phyloP scores from a whole-genome alignment of 2,888 invertebrate genomes.

The Metopia argyrocephala region DNA sequence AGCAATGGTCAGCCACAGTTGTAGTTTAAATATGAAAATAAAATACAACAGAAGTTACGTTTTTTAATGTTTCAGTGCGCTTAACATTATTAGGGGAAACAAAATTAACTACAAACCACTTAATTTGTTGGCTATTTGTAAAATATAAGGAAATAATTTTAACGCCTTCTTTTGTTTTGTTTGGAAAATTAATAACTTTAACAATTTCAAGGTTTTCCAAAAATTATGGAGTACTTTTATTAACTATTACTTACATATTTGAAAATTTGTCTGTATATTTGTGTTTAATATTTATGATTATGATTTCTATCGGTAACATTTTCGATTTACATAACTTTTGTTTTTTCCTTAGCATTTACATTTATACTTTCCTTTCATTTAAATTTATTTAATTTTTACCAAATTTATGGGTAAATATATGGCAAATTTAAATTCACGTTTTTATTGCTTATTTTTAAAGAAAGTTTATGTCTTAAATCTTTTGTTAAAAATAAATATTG shows the following conservation, averaged over 20 bases:
- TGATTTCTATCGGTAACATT: not conserved
- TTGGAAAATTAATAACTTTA: not conserved
- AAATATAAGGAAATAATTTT: not conserved
- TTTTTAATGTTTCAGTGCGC: constrained; percentile 20
- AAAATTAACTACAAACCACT: constrained; percentile 34
- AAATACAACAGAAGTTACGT: not conserved
- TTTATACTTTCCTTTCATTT: not conserved
- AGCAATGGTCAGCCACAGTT: not conserved
- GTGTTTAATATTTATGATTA: not conserved
- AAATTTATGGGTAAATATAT: constrained; percentile 1
- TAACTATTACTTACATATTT: not conserved
- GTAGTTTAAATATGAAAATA: not conserved
- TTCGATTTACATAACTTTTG: not conserved
- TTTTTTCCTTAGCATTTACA: not conserved
- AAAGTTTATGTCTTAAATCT: constrained; percentile 24
- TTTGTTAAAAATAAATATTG: not conserved
- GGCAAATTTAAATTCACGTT: constrained; percentile 34
- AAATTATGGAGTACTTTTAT: not conserved
- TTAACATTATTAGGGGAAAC: not conserved
- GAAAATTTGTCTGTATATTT: not conserved
- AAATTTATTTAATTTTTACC: not conserved
- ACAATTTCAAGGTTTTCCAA: constrained; percentile 19
- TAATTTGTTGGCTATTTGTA: constrained; percentile 12
- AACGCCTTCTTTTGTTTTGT: not conserved
- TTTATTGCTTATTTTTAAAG: not conserved